Evolutionary conservation across 2,888 invertebrate species (phyloP).

Genomic region (Drosophila mercatorum): DNA sequence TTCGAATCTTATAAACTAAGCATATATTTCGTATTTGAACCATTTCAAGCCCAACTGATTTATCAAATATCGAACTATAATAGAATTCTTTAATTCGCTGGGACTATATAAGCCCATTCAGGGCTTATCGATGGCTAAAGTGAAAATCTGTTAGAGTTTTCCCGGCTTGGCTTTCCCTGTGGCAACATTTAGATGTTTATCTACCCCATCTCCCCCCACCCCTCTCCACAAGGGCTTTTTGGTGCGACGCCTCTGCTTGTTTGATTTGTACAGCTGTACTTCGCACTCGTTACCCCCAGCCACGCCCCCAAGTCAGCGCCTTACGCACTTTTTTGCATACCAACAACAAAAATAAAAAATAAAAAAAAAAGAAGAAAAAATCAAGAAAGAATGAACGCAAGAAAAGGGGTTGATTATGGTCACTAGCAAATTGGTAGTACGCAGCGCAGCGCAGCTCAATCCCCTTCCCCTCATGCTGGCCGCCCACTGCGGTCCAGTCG

Average conservation of each 20-base stretch:
- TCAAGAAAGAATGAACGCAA: conserved; percentile 25
- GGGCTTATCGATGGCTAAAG: background rate
- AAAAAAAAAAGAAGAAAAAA: conserved; percentile 24
- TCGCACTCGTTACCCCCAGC: conserved; percentile 23
- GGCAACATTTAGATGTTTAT: conserved; percentile 11
- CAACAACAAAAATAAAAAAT: conserved; percentile 38
- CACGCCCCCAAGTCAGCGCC: conserved; percentile 18
- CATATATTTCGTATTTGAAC: background rate
- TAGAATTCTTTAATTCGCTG: background rate
- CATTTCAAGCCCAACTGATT: background rate
- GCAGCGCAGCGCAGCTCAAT: conserved; percentile 23
- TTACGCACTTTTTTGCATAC: conserved; percentile 73
- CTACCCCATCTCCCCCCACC: conserved; percentile 8
- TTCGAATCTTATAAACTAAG: too few relatives aligned
- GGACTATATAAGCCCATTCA: background rate
- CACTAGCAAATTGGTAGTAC: conserved; percentile 77
- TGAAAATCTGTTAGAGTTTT: conserved; percentile 1
- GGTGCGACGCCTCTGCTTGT: conserved; percentile 20
- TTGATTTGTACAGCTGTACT: conserved; percentile 48
- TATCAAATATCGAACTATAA: background rate
- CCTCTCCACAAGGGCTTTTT: background rate
- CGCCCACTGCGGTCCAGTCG: conserved; percentile 29
- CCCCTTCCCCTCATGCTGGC: background rate
- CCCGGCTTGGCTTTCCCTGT: background rate
- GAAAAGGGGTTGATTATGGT: conserved; percentile 78